Base-by-base conservation (phyloP, 1,140 invertebrate genomes). In the Heliconius himera region DNA sequence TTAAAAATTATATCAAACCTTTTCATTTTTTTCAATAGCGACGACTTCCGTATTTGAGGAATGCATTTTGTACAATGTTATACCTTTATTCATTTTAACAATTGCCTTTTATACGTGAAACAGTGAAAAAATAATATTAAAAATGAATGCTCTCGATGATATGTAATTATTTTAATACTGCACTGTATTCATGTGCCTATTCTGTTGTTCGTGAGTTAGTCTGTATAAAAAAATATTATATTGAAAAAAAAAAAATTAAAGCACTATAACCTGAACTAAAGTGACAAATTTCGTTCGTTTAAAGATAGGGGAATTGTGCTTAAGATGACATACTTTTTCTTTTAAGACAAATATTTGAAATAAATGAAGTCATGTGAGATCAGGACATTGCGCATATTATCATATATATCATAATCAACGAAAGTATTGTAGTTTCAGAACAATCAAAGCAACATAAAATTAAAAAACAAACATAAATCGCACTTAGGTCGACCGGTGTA, bases 121-220 rank as follows among this genome's bases (percentile, higher is more conserved):
- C n/a, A 26, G 8, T 46, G 26, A 60, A 60, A 56, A 60, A 22
- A 22, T 2, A 9, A 22, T 22, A 60, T 60, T 60, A 60, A 60
- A 60, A 60, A 60, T 60, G 20, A 60, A 60, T 60, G 22, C 9
- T 60, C n/a, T n/a, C 22, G 8, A 66, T 66, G 22, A 11, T 66
- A 66, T 66, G 13, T 66, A 66, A 66, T 66, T 66, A 66, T 29
- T 66, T 66, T 66, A 66, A 66, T n/a, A 22, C 60, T 26, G 26
- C 60, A 51, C 13, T 29, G 4, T 66, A 6, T 66, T 26, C n/a
- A 66, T 66, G n/a, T 51, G 18, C 49, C 18, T 51, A 22, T 66
- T n/a, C n/a, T 13, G 49, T 20, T 18, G 18, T 51, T 51, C 49
- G 49, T 6, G 8, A 16, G 9, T 66, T 18, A n/a, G 2, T 66